Evolutionary conservation across 2,888 invertebrate species (phyloP), one percentile per base, ranked within the genome.

Genomic region (Carterocephalus palaemon): DNA sequence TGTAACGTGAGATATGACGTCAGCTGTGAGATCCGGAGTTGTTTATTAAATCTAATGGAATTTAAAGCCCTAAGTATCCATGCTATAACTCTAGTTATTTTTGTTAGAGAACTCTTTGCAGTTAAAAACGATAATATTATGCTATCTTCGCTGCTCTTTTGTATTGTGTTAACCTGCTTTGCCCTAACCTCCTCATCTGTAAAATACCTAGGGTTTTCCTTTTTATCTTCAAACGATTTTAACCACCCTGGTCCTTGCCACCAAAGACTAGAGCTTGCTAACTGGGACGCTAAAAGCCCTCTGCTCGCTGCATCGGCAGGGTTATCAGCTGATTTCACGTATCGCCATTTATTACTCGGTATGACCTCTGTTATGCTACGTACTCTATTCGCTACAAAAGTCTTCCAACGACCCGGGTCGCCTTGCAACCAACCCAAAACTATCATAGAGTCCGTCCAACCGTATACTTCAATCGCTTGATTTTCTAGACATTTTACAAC

Each of bases 341-440:
- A 24, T 10, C 24, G 7, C 24, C 24, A 24, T 8, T 9, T 8
- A 9, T 24, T 4, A 8, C 4, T 9, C 2, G 20, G 20, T 4
- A 36, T 36, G 22, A 23, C 13, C 1, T 36, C 13, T 12, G 12
- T 36, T 12, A 36, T 36, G 7, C 10, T 22, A 7, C 13, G 7
- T 1, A 49, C 47, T 13, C 56, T 13, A 15, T 52, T 56, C 1
- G 52, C 51, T 4, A 56, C 52, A 38, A 53, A 55, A 4, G 46
- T 20, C 12, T 53, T 53, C 55, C 50, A 53, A 6, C 48, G 37
- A 3, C 9, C 8, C 1, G 47, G 20, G 6, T 55, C 48, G 2
- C 51, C 51, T 13, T 37, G 24, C 8, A 37, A 2, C 26, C 26
- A 26, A 4, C 38, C 24, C n/a, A 26, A 15, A 8, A 43, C 43